These are phyloP conservation scores for Galerucella calmariensis DNA, from an alignment of 2,888 invertebrate genomes.

Conservation along the genomic window DNA sequence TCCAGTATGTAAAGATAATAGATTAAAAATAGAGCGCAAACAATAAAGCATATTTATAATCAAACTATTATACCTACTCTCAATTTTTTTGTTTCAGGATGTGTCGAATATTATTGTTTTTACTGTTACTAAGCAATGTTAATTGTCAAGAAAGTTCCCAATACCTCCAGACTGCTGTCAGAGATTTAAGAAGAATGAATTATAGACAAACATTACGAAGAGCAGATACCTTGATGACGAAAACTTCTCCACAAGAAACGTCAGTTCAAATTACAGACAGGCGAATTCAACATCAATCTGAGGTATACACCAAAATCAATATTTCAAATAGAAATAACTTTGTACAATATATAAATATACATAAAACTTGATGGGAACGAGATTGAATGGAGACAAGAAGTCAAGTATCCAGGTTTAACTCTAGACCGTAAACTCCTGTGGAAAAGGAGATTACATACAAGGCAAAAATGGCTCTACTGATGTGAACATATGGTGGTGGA, in stretches of 20 bases:
- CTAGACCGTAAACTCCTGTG: no score
- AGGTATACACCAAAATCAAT: conserved; percentile 24
- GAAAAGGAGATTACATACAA: no score
- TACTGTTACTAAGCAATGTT: conserved; percentile 47
- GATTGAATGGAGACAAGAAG: no score
- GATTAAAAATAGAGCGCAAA: no score
- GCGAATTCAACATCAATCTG: conserved; percentile 44
- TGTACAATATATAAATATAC: no score
- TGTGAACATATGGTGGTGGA: no score
- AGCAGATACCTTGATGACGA: conserved; percentile 45
- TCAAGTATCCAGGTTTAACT: no score
- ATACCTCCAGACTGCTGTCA: conserved; percentile 58
- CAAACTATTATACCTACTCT: not conserved
- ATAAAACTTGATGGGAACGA: no score
- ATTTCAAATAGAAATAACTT: no score
- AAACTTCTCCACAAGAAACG: conserved; percentile 22
- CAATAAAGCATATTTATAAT: not conserved
- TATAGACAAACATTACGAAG: conserved; percentile 50
- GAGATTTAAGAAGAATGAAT: conserved; percentile 56
- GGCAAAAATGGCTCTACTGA: no score
- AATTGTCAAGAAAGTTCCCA: conserved; percentile 54
- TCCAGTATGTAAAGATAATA: no score
- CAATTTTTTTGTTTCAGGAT: conserved; percentile 47
- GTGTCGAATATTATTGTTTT: conserved; percentile 47
- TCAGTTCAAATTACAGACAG: conserved; percentile 35